Conservation (phyloP, 1,140 invertebrate species). For the Euura saliciscinereae region DNA sequence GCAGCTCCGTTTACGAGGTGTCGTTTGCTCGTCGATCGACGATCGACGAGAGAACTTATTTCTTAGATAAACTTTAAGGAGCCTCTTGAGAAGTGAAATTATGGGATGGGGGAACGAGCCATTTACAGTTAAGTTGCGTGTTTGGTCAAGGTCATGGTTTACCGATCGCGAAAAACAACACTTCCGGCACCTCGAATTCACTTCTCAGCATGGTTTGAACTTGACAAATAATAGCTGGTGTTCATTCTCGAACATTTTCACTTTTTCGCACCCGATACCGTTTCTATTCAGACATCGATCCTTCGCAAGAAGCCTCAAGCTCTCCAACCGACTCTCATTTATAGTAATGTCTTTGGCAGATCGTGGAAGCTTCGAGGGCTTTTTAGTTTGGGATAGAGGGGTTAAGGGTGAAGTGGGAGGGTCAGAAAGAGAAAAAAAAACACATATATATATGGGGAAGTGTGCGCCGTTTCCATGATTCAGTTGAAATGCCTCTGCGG, state of each 20-base stretch:
- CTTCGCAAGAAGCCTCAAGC: neutral
- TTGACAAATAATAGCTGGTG: no score
- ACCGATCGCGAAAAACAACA: no score
- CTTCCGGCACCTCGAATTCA: no score
- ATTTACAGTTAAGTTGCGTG: no score
- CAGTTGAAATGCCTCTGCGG: neutral
- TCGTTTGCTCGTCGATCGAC: neutral
- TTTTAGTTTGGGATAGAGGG: neutral
- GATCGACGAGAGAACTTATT: neutral
- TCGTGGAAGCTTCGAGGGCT: neutral
- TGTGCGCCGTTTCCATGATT: conserved; percentile 2
- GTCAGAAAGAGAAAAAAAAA: neutral
- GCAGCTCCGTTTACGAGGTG: neutral
- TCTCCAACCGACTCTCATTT: neutral
- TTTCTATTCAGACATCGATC: neutral
- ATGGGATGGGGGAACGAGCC: no score
- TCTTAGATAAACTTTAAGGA: conserved; percentile 2
- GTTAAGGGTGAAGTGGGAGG: neutral
- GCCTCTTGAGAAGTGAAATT: neutral
- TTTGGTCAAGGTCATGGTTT: no score
- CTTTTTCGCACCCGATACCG: no score
- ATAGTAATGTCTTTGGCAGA: conserved; percentile 3
- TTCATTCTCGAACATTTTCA: no score
- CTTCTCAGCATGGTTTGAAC: no score
- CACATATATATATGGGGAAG: neutral